Evolutionary conservation across 2,888 invertebrate genomes (phyloP).

Genomic region (Xylota segnis): DNA sequence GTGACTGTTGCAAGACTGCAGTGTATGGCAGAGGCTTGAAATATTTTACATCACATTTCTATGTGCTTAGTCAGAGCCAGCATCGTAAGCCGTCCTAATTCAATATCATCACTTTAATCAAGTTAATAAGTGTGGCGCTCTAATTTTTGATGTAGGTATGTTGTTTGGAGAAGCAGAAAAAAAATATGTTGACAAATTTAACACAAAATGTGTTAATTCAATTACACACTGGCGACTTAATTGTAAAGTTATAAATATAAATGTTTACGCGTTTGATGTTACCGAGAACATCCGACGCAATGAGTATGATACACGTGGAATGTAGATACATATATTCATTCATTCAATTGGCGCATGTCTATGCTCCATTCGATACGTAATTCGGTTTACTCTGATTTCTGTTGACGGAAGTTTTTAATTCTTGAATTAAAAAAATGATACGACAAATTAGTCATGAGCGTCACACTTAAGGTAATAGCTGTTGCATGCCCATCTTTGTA

Average conservation of each 20-base stretch:
- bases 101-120: constrained; percentile 31
- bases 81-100: constrained; percentile 5
- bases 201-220: constrained; percentile 46
- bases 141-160: constrained; percentile 4
- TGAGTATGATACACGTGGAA: background rate
- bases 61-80: background rate
- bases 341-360: background rate
- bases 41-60: constrained; percentile 14
- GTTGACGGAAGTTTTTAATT: background rate
- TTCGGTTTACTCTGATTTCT: background rate
- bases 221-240: constrained; percentile 12
- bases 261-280: background rate
- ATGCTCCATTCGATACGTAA: background rate
- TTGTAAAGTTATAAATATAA: constrained; percentile 11
- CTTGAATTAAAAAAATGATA: no score
- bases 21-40: background rate
- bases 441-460: no score
- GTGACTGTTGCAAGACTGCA: constrained; percentile 29
- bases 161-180: background rate
- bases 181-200: constrained; percentile 21
- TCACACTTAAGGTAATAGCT: no score
- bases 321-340: background rate
- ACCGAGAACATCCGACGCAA: background rate
- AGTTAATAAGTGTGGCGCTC: constrained; percentile 47
- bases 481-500: no score